Evolutionary conservation across 2,888 invertebrate genomes (phyloP).

Genomic region (Bursaphelenchus okinawaensis): DNA sequence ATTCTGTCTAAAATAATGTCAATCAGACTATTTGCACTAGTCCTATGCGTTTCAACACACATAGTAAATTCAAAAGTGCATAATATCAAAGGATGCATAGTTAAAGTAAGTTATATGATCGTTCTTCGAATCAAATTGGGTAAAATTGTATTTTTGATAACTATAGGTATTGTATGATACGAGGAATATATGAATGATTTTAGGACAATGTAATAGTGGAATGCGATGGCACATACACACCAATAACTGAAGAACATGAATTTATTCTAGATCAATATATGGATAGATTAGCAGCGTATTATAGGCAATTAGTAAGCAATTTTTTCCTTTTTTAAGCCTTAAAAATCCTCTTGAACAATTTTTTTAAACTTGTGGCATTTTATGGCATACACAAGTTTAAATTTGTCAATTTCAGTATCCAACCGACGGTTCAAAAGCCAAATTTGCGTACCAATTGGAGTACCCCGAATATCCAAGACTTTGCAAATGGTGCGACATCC

Average conservation of each 20-base stretch:
- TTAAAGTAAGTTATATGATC: conserved; percentile 7
- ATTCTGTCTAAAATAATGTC: no score
- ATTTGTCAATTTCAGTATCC: no score
- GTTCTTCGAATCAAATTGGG: background rate
- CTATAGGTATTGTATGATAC: background rate
- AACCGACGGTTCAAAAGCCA: no score
- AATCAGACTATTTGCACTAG: no score
- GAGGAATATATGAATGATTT: background rate
- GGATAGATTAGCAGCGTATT: conserved; percentile 8
- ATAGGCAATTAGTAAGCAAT: background rate
- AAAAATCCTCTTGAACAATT: no score
- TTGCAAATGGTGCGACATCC: no score
- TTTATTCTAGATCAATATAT: conserved; percentile 1
- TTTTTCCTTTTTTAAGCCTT: no score
- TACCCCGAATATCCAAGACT: no score
- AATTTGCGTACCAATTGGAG: no score
- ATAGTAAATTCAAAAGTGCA: background rate
- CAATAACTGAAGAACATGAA: conserved; percentile 7
- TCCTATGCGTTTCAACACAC: no score
- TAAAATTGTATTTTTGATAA: background rate
- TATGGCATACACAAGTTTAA: no score
- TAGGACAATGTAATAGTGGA: background rate
- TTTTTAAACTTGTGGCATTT: no score
- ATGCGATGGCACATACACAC: conserved; percentile 13
- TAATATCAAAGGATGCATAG: conserved; percentile 3